Percentiles rank a stretch among this genome's conserved stretches.
Evolutionary conservation across 2,113 vertebrate genomes (phyloP).

Genomic region (Scatophagus argus): DNA sequence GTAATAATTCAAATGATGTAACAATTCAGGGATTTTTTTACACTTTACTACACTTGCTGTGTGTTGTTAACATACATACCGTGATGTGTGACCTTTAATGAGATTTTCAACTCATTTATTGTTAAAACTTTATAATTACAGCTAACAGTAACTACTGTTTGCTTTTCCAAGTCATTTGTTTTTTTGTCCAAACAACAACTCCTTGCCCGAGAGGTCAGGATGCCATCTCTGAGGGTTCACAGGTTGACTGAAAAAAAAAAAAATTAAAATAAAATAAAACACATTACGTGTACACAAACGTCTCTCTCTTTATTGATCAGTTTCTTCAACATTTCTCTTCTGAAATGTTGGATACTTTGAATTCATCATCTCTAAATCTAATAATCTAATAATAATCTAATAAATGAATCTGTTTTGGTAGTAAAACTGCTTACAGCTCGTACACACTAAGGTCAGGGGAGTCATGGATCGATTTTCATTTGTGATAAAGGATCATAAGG

Average conservation of each 20-base stretch:
- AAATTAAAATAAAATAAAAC: background rate
- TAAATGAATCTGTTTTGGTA: background rate
- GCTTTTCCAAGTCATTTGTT: background rate
- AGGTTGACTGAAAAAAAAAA: background rate
- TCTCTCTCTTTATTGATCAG: background rate
- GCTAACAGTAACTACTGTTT: background rate
- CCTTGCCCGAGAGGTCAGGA: background rate
- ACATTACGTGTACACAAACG: background rate
- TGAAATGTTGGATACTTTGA: background rate
- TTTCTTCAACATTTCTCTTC: background rate
- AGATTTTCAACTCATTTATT: slow-evolving; percentile 6
- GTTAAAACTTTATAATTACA: slow-evolving; percentile 21
- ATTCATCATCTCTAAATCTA: too few relatives aligned
- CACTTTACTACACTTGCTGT: too few relatives aligned
- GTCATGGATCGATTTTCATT: background rate
- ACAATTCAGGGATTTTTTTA: slow-evolving; percentile 5
- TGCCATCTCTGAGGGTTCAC: background rate
- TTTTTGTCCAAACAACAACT: background rate
- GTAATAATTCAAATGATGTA: background rate
- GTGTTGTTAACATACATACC: slow-evolving; percentile 24
- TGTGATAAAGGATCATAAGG: background rate
- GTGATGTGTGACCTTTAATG: background rate
- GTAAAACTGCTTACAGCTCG: background rate
- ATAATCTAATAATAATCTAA: too few relatives aligned
- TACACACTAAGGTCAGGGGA: background rate